Evolutionary conservation across 2,113 vertebrate genomes (phyloP).

Genomic region (Canis aureus): DNA sequence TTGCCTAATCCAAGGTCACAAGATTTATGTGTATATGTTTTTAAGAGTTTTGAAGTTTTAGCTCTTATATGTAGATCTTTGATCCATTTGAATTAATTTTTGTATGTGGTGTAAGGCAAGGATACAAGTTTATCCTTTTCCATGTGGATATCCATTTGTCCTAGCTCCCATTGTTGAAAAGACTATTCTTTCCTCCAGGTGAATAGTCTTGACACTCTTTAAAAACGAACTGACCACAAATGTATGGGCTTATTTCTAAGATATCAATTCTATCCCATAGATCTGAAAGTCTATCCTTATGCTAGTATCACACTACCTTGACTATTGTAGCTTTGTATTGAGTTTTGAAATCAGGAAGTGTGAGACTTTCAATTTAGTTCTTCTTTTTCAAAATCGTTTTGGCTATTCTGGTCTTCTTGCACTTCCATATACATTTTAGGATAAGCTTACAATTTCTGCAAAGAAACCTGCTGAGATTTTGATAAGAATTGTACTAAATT

Average conservation of each 20-base stretch:
- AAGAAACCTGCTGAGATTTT: slow-evolving; percentile 6
- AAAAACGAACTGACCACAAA: slow-evolving; percentile 23
- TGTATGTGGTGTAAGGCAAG: background rate
- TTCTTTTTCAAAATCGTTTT: slow-evolving; percentile 30
- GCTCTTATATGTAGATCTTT: background rate
- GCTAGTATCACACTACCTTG: background rate
- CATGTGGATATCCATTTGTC: background rate
- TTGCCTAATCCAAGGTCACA: background rate
- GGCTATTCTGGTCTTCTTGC: background rate
- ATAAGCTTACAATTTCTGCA: background rate
- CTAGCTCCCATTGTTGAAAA: background rate
- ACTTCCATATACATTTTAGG: background rate
- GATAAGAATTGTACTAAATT: background rate
- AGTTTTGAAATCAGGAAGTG: slow-evolving; percentile 9
- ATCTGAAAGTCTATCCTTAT: background rate
- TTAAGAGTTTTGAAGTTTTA: slow-evolving; percentile 10
- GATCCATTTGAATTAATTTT: slow-evolving; percentile 22
- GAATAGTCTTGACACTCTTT: background rate
- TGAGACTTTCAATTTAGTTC: background rate
- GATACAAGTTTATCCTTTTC: background rate
- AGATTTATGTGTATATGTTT: background rate
- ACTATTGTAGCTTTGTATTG: background rate
- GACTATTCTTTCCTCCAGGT: background rate
- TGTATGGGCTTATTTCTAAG: background rate
- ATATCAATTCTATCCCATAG: background rate